These are phyloP conservation scores for Cyclina sinensis DNA, from an alignment of 1,140 invertebrate species.

Conservation along the genomic window DNA sequence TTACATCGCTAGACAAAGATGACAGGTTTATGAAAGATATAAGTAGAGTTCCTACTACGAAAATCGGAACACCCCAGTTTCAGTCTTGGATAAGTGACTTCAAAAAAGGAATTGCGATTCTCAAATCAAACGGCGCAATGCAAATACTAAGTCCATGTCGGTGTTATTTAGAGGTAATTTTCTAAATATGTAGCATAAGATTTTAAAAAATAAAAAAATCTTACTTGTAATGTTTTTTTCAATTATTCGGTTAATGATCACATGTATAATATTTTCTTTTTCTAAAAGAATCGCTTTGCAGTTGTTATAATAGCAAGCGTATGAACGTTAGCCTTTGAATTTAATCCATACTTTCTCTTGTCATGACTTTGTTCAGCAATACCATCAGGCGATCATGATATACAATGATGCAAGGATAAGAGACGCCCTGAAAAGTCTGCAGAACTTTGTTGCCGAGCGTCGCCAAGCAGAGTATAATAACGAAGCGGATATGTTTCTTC, in stretches of 20 bases:
- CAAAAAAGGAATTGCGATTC: neutral
- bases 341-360: too few relatives aligned
- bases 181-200: too few relatives aligned
- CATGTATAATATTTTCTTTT: too few relatives aligned
- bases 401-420: constrained; percentile 4
- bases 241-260: too few relatives aligned
- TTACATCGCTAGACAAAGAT: neutral
- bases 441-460: neutral
- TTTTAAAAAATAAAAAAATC: too few relatives aligned
- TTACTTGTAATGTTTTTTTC: too few relatives aligned
- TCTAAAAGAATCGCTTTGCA: too few relatives aligned
- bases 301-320: too few relatives aligned
- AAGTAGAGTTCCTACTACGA: neutral
- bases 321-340: too few relatives aligned
- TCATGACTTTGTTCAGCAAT: too few relatives aligned
- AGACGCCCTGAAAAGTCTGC: neutral
- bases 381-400: neutral
- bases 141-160: constrained; percentile 40
- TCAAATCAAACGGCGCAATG: neutral
- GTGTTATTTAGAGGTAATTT: constrained; percentile 41
- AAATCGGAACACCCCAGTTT: neutral
- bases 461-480: neutral
- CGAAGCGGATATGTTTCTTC: neutral
- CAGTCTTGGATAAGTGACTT: neutral
- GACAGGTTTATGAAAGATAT: neutral